A percentile compares a stretch with the other conserved stretches of the same genome.
phyloP scores from a whole-genome alignment of 2,113 vertebrate species.

The Dendrocopos noguchii region DNA sequence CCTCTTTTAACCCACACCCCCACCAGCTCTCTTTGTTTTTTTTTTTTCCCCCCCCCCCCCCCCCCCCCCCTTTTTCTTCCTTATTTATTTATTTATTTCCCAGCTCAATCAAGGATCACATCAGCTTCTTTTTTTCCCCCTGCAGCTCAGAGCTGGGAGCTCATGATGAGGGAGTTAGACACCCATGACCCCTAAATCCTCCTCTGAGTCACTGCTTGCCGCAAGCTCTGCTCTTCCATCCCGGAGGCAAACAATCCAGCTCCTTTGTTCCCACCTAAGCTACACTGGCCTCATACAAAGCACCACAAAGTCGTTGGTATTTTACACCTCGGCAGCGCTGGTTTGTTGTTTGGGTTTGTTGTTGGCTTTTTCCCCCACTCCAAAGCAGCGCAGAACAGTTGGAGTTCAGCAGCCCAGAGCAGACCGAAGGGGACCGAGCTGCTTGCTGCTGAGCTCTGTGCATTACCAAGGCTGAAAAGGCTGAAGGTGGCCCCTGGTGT shows the following conservation, averaged over 20 bases:
- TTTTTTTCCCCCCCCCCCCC: neutral
- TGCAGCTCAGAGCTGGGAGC: neutral
- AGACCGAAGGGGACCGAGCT: fast-evolving
- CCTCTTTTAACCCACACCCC: no score
- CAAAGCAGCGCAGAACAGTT: neutral
- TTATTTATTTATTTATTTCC: neutral
- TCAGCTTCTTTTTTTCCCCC: neutral
- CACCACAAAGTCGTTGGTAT: neutral
- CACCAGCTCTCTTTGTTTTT: no score
- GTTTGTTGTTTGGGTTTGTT: no score
- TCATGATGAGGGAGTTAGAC: constrained; percentile 49
- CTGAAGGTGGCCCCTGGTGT: neutral
- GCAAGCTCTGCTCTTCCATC: constrained; percentile 43
- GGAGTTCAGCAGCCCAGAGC: fast-evolving
- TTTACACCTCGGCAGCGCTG: neutral
- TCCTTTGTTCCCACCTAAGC: constrained; percentile 39
- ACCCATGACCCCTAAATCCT: constrained; percentile 55
- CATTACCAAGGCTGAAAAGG: neutral
- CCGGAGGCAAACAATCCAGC: constrained; percentile 13
- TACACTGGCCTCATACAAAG: neutral
- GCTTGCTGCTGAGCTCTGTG: neutral
- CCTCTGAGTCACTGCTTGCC: constrained; percentile 40
- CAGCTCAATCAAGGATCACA: constrained; percentile 46
- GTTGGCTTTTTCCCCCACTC: neutral
- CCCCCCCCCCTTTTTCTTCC: neutral